Conservation (phyloP, 2,888 invertebrate species). For the Drosophila picticornis region DNA sequence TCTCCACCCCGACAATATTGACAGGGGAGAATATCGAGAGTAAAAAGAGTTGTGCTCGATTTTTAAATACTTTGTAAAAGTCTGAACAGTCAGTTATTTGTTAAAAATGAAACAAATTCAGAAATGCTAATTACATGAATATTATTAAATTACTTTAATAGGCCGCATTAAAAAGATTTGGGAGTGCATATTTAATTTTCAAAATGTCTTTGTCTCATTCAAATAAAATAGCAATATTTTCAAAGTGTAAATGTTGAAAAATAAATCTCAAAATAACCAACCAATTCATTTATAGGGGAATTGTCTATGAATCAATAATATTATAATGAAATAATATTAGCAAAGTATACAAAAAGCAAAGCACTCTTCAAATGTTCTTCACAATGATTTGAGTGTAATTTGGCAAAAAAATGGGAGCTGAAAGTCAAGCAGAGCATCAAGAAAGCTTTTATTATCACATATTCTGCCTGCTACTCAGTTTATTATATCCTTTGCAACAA, state of each 20-base stretch:
- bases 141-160: not conserved
- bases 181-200: not conserved
- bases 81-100: not conserved
- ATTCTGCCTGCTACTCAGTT: not conserved
- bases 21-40: constrained; percentile 3
- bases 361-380: not conserved
- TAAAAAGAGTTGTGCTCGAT: not conserved
- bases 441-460: not conserved
- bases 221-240: not conserved
- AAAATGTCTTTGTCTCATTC: not conserved
- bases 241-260: not conserved
- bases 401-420: not conserved
- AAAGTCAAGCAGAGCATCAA: not conserved
- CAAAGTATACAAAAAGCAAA: not conserved
- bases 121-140: not conserved
- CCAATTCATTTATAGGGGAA: too few relatives aligned
- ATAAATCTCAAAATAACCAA: too few relatives aligned
- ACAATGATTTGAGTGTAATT: not conserved
- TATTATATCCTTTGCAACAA: not conserved
- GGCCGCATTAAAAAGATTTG: not conserved
- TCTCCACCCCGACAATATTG: constrained; percentile 10
- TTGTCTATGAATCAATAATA: not conserved
- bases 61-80: not conserved
- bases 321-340: not conserved
- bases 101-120: not conserved